Conservation (phyloP, 2,113 vertebrate genomes). For the Sander vitreus region DNA sequence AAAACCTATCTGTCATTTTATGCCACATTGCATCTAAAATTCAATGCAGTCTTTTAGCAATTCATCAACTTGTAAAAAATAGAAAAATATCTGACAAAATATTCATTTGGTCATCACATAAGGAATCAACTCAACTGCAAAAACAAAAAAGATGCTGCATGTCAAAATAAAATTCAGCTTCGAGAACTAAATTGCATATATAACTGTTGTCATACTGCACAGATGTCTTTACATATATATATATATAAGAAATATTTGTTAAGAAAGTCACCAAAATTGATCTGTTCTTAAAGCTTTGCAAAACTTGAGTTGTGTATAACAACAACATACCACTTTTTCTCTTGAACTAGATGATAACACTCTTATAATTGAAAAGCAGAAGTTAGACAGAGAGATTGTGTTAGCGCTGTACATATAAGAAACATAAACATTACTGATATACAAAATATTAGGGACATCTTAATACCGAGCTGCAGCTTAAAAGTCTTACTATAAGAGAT, state of each 20-base stretch:
- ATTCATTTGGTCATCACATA: background rate
- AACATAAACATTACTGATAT: slow-evolving; percentile 7
- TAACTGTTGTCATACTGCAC: slow-evolving; percentile 3
- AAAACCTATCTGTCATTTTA: slow-evolving; percentile 84
- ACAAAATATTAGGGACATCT: slow-evolving; percentile 1
- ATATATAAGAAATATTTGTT: background rate
- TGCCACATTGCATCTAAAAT: slow-evolving; percentile 39
- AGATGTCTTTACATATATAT: background rate
- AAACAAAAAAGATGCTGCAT: slow-evolving; percentile 1
- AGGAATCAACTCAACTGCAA: slow-evolving; percentile 4
- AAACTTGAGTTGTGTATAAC: background rate
- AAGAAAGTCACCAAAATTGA: background rate
- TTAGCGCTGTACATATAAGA: background rate
- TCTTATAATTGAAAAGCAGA: slow-evolving; percentile 20
- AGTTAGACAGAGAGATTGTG: slow-evolving; percentile 1
- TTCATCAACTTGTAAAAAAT: slow-evolving; percentile 27
- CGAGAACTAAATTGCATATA: slow-evolving; percentile 40
- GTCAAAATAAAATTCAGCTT: slow-evolving; percentile 25
- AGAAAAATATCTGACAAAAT: background rate
- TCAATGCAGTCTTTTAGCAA: slow-evolving; percentile 27
- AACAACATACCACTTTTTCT: background rate
- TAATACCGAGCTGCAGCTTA: slow-evolving; percentile 2
- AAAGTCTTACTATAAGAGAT: slow-evolving; percentile 11
- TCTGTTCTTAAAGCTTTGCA: background rate
- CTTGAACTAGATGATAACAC: background rate